These are phyloP conservation scores for Triplophysa yarkandensis DNA, from an alignment of 2,797 vertebrate species.

Conservation along the genomic window DNA sequence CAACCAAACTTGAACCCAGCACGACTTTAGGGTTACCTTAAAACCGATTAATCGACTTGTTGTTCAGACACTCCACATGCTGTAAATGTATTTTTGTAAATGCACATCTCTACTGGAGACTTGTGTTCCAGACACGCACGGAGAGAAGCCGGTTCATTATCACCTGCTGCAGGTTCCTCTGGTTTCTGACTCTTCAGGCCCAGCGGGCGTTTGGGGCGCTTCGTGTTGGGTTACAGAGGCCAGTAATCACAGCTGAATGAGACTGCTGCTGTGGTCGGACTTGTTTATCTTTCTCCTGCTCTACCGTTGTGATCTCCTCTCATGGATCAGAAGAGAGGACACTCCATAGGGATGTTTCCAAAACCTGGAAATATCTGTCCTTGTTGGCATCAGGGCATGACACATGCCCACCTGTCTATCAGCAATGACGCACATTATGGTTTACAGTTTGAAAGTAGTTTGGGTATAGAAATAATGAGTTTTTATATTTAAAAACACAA, in stretches of 20 bases:
- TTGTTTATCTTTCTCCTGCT: slow-evolving; percentile 28
- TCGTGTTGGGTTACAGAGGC: slow-evolving; percentile 22
- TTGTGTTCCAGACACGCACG: not conserved
- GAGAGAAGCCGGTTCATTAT: not conserved
- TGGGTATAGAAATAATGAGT: too few relatives aligned
- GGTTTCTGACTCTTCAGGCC: not conserved
- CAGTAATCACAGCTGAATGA: slow-evolving; percentile 5
- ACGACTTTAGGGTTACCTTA: not conserved
- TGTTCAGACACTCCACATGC: not conserved
- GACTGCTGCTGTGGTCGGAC: slow-evolving; percentile 1
- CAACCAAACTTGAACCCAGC: not conserved
- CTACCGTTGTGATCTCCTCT: slow-evolving; percentile 7
- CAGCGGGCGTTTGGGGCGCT: slow-evolving; percentile 7
- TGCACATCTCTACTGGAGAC: not conserved
- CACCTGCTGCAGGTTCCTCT: not conserved
- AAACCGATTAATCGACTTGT: not conserved
- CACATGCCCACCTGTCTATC: not conserved
- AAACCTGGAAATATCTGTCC: not conserved
- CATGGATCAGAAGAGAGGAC: slow-evolving; percentile 10
- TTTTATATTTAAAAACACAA: too few relatives aligned
- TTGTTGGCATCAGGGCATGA: slow-evolving; percentile 1
- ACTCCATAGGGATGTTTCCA: not conserved
- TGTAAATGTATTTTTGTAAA: not conserved
- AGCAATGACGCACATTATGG: too few relatives aligned
- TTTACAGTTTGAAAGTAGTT: too few relatives aligned